phyloP scores from a whole-genome alignment of 2,113 vertebrate genomes.

The Lipophrys pholis region DNA sequence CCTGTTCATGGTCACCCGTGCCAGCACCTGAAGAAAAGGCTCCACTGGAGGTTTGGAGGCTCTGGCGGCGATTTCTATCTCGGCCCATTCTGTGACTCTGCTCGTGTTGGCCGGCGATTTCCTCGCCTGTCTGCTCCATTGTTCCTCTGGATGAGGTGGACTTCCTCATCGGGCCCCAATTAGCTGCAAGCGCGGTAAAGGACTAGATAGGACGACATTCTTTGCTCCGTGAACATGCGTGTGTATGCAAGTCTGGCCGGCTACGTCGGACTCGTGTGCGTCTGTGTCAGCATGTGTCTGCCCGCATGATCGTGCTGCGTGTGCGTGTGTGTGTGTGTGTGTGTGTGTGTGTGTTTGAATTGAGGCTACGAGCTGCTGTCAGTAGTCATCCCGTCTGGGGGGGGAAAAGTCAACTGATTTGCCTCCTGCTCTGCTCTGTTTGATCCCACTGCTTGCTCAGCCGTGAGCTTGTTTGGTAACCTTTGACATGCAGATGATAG shows the following conservation, averaged over 20 bases:
- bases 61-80: constrained; percentile 57
- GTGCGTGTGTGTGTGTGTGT: neutral
- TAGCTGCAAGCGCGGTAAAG: constrained; percentile 46
- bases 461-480: constrained; percentile 64
- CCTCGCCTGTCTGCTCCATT: constrained; percentile 45
- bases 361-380: constrained; percentile 64
- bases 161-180: constrained; percentile 65
- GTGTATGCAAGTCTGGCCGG: neutral
- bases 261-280: neutral
- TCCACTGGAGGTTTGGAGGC: constrained; percentile 43
- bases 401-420: constrained; percentile 64
- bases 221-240: neutral
- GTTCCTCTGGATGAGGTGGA: constrained; percentile 46
- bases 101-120: constrained; percentile 52
- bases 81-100: constrained; percentile 34
- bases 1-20: constrained; percentile 48
- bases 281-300: constrained; percentile 12
- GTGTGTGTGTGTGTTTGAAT: constrained; percentile 30
- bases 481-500: constrained; percentile 66
- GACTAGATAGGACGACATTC: constrained; percentile 15
- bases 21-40: constrained; percentile 65
- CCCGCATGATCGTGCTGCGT: neutral
- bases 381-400: constrained; percentile 47
- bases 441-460: constrained; percentile 66
- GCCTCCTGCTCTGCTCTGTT: constrained; percentile 60